Percentiles rank a stretch among this genome's conserved stretches.
These are phyloP conservation scores for Drosophila insularis DNA, from an alignment of 1,140 invertebrate species.

Conservation along the genomic window DNA sequence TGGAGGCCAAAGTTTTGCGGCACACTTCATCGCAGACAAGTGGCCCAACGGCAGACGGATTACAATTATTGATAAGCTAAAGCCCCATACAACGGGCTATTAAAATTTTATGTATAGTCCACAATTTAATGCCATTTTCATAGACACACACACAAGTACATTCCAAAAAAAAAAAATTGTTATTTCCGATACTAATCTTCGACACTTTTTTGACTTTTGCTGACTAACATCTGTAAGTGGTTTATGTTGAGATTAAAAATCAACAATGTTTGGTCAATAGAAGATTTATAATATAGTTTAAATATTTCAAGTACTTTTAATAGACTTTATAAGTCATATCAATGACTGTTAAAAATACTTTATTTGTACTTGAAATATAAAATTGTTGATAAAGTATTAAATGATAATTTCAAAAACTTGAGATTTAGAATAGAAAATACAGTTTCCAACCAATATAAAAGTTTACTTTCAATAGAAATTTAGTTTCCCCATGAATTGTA, in stretches of 20 bases:
- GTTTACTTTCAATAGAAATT: too few species aligned
- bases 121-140: constrained; percentile 27
- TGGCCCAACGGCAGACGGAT: constrained; percentile 22
- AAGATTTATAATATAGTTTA: constrained; percentile 5
- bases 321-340: not conserved
- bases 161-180: not conserved
- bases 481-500: too few species aligned
- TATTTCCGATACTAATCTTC: not conserved
- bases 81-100: constrained; percentile 27
- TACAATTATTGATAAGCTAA: constrained; percentile 30
- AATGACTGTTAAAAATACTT: not conserved
- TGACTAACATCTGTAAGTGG: not conserved
- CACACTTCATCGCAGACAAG: constrained; percentile 22
- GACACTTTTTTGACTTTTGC: not conserved
- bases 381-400: too few species aligned
- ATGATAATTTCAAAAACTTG: too few species aligned
- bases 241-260: not conserved
- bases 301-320: not conserved
- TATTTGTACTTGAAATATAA: not conserved
- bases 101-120: constrained; percentile 38
- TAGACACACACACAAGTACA: not conserved
- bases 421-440: too few species aligned
- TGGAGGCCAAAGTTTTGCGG: constrained; percentile 27
- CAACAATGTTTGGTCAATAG: not conserved
- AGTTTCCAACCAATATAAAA: too few species aligned